These are phyloP conservation scores for Sardinella longiceps DNA, from an alignment of 2,797 vertebrate genomes.

Conservation along the genomic window DNA sequence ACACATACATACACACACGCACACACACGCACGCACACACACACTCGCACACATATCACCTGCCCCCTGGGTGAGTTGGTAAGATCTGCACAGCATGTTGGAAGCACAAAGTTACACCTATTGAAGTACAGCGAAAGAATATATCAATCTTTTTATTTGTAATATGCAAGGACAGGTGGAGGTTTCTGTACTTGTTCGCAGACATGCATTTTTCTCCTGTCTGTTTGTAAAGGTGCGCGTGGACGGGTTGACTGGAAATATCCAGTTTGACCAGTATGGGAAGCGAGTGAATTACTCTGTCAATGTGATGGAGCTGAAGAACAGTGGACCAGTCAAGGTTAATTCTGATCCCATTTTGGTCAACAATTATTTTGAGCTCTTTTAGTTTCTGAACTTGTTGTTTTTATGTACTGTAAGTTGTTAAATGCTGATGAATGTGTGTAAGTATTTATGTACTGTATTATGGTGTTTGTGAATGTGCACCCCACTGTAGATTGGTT, in stretches of 20 bases:
- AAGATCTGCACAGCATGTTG: neutral
- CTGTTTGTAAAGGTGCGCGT: constrained; percentile 82
- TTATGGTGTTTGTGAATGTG: neutral
- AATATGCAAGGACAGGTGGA: neutral
- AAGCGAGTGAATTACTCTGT: constrained; percentile 96
- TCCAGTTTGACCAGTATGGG: constrained; percentile 97
- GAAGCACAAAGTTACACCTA: neutral
- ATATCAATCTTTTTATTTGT: neutral
- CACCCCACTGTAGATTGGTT: constrained; percentile 85
- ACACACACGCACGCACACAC: no score
- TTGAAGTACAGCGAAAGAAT: neutral
- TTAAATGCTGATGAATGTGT: neutral
- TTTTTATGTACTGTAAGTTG: neutral
- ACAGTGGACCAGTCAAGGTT: constrained; percentile 93
- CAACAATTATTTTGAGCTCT: neutral
- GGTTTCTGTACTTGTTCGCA: constrained; percentile 47
- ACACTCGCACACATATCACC: neutral
- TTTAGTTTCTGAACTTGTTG: neutral
- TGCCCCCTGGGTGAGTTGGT: neutral
- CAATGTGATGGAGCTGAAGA: constrained; percentile 96
- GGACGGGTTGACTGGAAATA: constrained; percentile 93
- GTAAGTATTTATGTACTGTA: neutral
- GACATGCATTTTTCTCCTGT: neutral
- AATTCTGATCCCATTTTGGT: neutral
- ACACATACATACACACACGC: neutral